Evolutionary conservation across 1,140 invertebrate genomes (phyloP), one percentile per base, ranked within the genome.

Genomic region (Pteromalus puparum): DNA sequence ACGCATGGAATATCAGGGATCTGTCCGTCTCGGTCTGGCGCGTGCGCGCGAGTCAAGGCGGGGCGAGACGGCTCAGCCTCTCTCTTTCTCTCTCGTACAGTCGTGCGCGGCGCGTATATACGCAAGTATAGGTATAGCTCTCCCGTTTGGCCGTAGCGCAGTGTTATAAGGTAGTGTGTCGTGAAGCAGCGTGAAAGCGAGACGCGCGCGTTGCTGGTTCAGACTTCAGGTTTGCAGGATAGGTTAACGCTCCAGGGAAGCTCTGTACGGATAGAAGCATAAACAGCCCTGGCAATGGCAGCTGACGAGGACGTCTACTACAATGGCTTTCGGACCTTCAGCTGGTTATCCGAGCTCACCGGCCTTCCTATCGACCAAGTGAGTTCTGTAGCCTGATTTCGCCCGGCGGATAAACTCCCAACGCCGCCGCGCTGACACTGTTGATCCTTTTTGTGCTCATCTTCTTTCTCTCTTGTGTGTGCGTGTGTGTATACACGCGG

Each of bases 351-450:
- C n/a, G 92, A 95, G 75, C 87, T 93, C 80, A 89, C 93, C 74
- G 94, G 94, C 68, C 88, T 96, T 42, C 94, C 95, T 67, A 92
- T 96, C 82, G 95, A 96, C 91, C 94, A 95, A 93, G 95, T 96
- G 88, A 94, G 92, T 90, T 26, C 42, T 34, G 4, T 5, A 34
- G 30, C 30, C 30, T 34, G 30, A 4, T n/a, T 2, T 21, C 18
- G 5, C 30, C 2, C 70, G 18, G 53, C 10, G 53, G 13, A 21
- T 61, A 13, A 61, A 2, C 15, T n/a, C n/a, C 13, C 61, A 34
- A 15, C 18, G 15, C n/a, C 5, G 61, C 61, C 61, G 38, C 38
- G 5, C 38, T 42, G 38, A 48, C 13, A 48, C 46, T 48, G 46
- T 48, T 48, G 46, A 48, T 48, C 15, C 46, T 48, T 15, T 12